Percentiles rank a stretch among this genome's conserved stretches.
phyloP scores from a whole-genome alignment of 2,888 invertebrate species.

The Pimpla rufipes region DNA sequence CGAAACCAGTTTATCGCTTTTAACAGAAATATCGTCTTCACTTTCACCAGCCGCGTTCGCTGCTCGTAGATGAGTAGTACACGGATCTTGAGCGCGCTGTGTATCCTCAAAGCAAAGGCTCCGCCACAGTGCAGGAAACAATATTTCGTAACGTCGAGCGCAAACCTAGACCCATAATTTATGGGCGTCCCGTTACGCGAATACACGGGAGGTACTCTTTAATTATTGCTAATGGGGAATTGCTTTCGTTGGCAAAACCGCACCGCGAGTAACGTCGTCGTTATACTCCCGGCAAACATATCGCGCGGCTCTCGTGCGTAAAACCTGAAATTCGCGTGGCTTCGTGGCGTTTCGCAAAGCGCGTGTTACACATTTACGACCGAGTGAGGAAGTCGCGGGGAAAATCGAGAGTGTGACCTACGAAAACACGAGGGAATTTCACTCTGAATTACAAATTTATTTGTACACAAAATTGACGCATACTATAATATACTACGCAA shows the following conservation, averaged over 20 bases:
- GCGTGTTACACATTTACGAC: not conserved
- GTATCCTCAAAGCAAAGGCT: not conserved
- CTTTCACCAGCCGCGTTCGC: constrained; percentile 30
- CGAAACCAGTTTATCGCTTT: constrained; percentile 39
- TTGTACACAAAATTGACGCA: constrained; percentile 49
- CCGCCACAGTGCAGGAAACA: constrained; percentile 5
- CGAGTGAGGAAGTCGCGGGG: not conserved
- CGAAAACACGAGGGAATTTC: not conserved
- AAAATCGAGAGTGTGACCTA: not conserved
- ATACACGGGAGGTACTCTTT: constrained; percentile 32
- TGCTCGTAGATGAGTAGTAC: constrained; percentile 22
- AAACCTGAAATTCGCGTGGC: not conserved
- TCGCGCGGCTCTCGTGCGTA: constrained; percentile 1
- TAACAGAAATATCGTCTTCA: constrained; percentile 45
- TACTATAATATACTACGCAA: constrained; percentile 37
- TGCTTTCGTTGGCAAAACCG: constrained; percentile 1
- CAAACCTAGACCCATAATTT: constrained; percentile 26
- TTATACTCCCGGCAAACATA: not conserved
- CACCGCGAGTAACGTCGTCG: not conserved
- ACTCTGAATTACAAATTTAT: constrained; percentile 57
- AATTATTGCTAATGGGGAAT: constrained; percentile 26
- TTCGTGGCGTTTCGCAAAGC: not conserved
- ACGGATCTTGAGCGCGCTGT: not conserved
- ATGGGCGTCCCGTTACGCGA: constrained; percentile 22
- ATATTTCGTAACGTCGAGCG: constrained; percentile 42